Evolutionary conservation across 1,140 invertebrate species (phyloP), one percentile per base, ranked within the genome.

Genomic region (Lamellibrachia luymesi): DNA sequence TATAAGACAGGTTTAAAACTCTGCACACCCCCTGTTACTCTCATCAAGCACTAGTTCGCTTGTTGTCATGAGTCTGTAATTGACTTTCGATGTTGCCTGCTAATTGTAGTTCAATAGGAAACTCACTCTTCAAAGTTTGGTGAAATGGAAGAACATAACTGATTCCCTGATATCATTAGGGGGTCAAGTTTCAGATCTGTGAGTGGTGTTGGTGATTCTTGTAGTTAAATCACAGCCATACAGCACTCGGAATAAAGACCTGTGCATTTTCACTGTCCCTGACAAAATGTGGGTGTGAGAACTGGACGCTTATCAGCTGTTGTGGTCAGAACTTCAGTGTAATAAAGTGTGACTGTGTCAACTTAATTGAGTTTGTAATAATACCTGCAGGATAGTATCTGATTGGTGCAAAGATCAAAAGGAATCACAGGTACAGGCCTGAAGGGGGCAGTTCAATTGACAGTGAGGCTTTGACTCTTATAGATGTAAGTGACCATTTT

Each of bases 261-360:
- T 80, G 64, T 80, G 64, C 64, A 0, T 80, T 22, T 80, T 2
- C 2, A 22, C 64, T 80, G 64, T 17, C 13, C 13, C 17, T 4
- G 64, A 80, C 64, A 80, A 80, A 80, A 80, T 80, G 13, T 80
- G 64, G 64, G 64, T 1, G 64, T 80, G 64, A 80, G 64, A 80
- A 8, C 64, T 22, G 7, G 64, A 80, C 64, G 64, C 64, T 80
- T 80, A 80, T 80, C 64, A 80, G 64, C 64, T 80, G 64, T 10
- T 80, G 64, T 80, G 64, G 64, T 80, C 64, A 80, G 64, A 80
- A 80, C 64, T 80, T 80, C 64, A 80, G 64, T 80, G 64, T 80
- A 80, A 80, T 80, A 80, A 80, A 80, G 64, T 80, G 64, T 80
- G 64, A 80, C 64, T 17, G 2, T 10, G 64, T 80, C 64, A 80